phyloP scores from a whole-genome alignment of 2,797 vertebrate species.

The Diplodus puntazzo region DNA sequence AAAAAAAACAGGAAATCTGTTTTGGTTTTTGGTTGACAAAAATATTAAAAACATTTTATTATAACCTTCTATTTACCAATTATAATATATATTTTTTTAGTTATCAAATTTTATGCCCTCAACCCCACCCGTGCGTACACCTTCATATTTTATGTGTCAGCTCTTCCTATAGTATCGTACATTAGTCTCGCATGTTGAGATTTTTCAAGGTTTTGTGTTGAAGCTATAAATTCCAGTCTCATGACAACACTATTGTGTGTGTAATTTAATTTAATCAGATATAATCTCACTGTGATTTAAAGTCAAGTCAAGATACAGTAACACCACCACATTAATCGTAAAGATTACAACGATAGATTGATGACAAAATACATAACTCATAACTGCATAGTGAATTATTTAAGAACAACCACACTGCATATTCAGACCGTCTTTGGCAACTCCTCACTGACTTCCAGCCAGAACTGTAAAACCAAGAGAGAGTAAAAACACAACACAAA shows the following conservation, averaged over 20 bases:
- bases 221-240: too few relatives aligned
- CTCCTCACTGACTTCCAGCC: slow-evolving; percentile 9
- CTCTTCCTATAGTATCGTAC: too few relatives aligned
- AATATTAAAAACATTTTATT: neutral
- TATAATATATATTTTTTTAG: too few relatives aligned
- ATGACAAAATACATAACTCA: neutral
- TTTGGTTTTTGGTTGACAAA: neutral
- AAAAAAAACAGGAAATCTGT: neutral
- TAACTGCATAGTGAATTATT: neutral
- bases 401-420: neutral
- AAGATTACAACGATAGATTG: neutral
- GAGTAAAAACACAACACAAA: slow-evolving; percentile 33
- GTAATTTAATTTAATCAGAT: neutral
- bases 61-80: neutral
- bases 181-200: too few relatives aligned
- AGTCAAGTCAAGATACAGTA: neutral
- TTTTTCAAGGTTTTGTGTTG: too few relatives aligned
- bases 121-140: too few relatives aligned
- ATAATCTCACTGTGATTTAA: neutral
- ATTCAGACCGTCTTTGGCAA: neutral
- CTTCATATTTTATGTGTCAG: too few relatives aligned
- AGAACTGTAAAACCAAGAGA: slow-evolving; percentile 32
- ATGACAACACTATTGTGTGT: too few relatives aligned
- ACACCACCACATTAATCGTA: neutral
- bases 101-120: too few relatives aligned